Percentiles rank a stretch among this genome's conserved stretches.
Evolutionary conservation across 2,797 vertebrate genomes (phyloP).

Genomic region (Pelobates cultripes): DNA sequence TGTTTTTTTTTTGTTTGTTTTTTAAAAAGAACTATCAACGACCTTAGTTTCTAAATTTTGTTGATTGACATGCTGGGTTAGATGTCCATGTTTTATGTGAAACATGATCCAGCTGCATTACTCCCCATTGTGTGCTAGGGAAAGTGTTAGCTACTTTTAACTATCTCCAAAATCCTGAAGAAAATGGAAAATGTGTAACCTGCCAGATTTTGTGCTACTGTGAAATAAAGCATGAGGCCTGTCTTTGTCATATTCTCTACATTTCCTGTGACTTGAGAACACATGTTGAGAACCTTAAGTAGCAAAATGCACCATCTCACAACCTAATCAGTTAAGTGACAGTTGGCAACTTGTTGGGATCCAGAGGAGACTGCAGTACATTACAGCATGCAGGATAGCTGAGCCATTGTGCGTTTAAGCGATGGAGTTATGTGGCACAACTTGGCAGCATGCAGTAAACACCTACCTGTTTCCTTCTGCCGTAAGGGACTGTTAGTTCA

Average conservation of each 20-base stretch:
- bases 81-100: not conserved
- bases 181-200: conserved; percentile 59
- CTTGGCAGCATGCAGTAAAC: conserved; percentile 45
- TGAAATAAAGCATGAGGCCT: conserved; percentile 56
- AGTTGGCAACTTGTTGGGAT: conserved; percentile 1
- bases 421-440: conserved; percentile 17
- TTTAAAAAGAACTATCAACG: too few relatives aligned
- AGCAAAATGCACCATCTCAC: conserved; percentile 39
- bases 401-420: conserved; percentile 1
- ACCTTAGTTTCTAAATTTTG: too few relatives aligned
- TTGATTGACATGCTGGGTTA: too few relatives aligned
- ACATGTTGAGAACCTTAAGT: conserved; percentile 47
- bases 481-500: conserved; percentile 71
- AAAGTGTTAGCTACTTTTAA: conserved; percentile 2
- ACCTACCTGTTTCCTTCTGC: conserved; percentile 75
- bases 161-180: conserved; percentile 51
- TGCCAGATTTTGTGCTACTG: conserved; percentile 54
- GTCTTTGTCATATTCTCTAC: conserved; percentile 39
- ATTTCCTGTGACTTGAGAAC: conserved; percentile 55
- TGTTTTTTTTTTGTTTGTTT: too few relatives aligned
- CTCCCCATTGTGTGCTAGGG: not conserved
- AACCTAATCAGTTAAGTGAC: conserved; percentile 24
- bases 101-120: not conserved
- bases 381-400: not conserved
- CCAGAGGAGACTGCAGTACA: not conserved